phyloP scores from a whole-genome alignment of 2,797 vertebrate genomes.

The Allobates femoralis region DNA sequence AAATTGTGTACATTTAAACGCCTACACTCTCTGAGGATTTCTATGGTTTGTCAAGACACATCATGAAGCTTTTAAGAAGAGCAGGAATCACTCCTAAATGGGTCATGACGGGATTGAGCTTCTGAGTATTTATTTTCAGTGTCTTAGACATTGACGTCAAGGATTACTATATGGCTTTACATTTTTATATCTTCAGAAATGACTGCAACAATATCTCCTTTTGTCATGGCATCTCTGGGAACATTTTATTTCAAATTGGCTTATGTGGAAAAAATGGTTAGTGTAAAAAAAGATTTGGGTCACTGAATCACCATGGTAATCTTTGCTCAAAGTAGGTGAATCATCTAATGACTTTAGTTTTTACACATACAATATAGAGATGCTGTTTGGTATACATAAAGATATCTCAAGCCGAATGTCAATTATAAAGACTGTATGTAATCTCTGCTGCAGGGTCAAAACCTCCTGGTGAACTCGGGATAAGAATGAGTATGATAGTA shows the following conservation, averaged over 20 bases:
- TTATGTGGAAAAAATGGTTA: conserved; percentile 25
- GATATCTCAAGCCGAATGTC: background rate
- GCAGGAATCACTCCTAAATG: conserved; percentile 52
- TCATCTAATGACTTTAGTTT: conserved; percentile 5
- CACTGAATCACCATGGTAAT: conserved; percentile 22
- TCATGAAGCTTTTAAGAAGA: conserved; percentile 46
- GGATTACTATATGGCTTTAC: conserved; percentile 57
- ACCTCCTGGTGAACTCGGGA: background rate
- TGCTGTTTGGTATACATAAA: background rate
- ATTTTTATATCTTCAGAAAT: conserved; percentile 45
- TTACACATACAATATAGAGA: background rate
- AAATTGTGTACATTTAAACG: conserved; percentile 37
- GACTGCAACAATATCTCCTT: conserved; percentile 38
- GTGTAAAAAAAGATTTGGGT: conserved; percentile 13
- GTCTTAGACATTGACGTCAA: conserved; percentile 53
- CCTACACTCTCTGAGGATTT: conserved; percentile 43
- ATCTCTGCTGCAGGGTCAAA: background rate
- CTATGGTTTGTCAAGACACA: conserved; percentile 48
- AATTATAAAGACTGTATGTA: background rate
- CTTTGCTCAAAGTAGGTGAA: conserved; percentile 17
- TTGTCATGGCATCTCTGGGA: conserved; percentile 21
- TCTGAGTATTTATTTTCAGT: conserved; percentile 38
- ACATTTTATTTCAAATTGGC: conserved; percentile 30
- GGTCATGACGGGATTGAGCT: conserved; percentile 58
- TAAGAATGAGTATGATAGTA: background rate